Conservation (phyloP, 2,888 invertebrate species). For the Lithophane leautieri region DNA sequence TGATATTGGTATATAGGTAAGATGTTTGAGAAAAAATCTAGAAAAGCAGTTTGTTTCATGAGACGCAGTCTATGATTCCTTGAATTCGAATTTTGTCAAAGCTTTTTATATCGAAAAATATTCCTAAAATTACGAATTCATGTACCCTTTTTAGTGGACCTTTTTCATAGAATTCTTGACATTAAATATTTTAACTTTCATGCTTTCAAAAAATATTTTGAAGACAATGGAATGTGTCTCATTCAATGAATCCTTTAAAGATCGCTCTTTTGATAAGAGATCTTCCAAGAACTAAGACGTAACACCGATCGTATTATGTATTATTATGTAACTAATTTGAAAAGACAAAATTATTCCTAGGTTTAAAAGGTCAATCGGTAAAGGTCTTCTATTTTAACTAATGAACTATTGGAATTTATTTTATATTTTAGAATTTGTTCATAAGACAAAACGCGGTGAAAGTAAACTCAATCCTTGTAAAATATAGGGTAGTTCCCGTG, state of each 20-base stretch:
- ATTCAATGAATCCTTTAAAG: constrained; percentile 10
- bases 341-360: constrained; percentile 18
- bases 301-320: neutral
- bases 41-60: neutral
- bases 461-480: neutral
- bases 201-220: constrained; percentile 13
- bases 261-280: constrained; percentile 28
- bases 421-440: too few relatives aligned
- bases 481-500: neutral
- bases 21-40: neutral
- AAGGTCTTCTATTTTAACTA: neutral
- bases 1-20: neutral
- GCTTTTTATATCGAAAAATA: neutral
- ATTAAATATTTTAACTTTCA: neutral
- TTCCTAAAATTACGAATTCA: neutral
- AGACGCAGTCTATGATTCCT: neutral
- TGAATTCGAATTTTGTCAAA: neutral
- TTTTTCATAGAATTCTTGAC: neutral
- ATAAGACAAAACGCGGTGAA: neutral
- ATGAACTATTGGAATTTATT: neutral
- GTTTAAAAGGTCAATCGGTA: neutral
- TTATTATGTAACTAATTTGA: constrained; percentile 34
- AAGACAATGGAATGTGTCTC: constrained; percentile 18
- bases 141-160: neutral
- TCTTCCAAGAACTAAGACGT: too few relatives aligned